Percentiles rank a stretch among this genome's conserved stretches.
These are phyloP conservation scores for Cryptocheilus praepositus DNA, from an alignment of 2,888 invertebrate genomes.

Conservation along the genomic window DNA sequence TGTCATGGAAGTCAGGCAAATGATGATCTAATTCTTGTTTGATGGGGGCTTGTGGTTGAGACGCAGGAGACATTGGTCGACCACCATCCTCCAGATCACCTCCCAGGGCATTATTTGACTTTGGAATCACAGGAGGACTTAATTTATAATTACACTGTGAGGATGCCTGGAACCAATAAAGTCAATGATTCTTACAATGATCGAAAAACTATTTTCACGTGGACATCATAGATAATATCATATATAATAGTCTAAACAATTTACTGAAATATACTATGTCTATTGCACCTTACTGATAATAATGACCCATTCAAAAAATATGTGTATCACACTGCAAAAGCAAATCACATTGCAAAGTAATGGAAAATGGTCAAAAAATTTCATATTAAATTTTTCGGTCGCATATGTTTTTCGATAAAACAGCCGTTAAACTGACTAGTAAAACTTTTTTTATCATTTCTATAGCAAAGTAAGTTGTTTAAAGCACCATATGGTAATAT, in stretches of 20 bases:
- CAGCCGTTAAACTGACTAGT: too few relatives aligned
- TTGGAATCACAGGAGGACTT: constrained; percentile 78
- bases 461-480: constrained; percentile 12
- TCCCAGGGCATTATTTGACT: constrained; percentile 79
- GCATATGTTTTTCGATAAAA: background rate
- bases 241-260: background rate
- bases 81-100: constrained; percentile 76
- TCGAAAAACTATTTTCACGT: background rate
- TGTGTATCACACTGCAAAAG: too few relatives aligned
- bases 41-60: constrained; percentile 76
- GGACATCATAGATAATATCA: background rate
- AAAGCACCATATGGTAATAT: constrained; percentile 22
- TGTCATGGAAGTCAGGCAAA: constrained; percentile 75
- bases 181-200: background rate
- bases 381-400: background rate
- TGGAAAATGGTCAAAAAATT: too few relatives aligned
- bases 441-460: background rate
- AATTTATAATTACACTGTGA: constrained; percentile 82
- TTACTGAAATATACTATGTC: too few relatives aligned
- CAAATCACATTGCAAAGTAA: too few relatives aligned
- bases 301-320: too few relatives aligned
- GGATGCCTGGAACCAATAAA: constrained; percentile 76
- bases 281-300: too few relatives aligned
- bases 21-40: constrained; percentile 81
- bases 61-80: constrained; percentile 78